Evolutionary conservation across 2,888 invertebrate genomes (phyloP).

Genomic region (Catocala fraxini): DNA sequence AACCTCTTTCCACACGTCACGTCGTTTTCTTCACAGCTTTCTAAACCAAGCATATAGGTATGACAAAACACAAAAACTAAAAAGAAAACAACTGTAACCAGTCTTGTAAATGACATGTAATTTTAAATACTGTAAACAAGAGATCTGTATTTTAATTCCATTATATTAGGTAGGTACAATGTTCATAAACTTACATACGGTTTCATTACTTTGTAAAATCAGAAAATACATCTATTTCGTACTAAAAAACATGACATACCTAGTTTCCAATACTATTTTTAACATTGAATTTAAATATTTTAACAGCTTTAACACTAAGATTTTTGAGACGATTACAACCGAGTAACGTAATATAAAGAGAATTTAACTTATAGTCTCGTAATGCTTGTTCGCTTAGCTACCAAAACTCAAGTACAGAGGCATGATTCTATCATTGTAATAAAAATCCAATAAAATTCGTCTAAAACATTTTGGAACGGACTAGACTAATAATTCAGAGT

Average conservation of each 20-base stretch:
- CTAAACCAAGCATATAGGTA: too few relatives aligned
- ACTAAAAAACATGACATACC: slow-evolving; percentile 34
- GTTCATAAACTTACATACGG: slow-evolving; percentile 54
- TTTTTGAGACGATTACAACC: slow-evolving; percentile 47
- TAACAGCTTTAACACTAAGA: slow-evolving; percentile 30
- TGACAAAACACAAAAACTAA: slow-evolving; percentile 48
- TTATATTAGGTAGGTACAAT: slow-evolving; percentile 67
- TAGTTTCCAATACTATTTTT: slow-evolving; percentile 20
- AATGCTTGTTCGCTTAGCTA: neutral
- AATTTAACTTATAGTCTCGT: slow-evolving; percentile 35
- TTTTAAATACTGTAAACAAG: slow-evolving; percentile 87
- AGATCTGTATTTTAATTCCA: slow-evolving; percentile 80
- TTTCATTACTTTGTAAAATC: slow-evolving; percentile 44
- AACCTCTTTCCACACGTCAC: too few relatives aligned
- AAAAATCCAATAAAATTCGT: too few relatives aligned
- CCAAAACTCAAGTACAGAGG: neutral
- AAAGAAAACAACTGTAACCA: slow-evolving; percentile 88
- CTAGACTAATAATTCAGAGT: neutral
- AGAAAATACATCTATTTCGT: slow-evolving; percentile 41
- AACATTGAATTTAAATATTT: slow-evolving; percentile 26
- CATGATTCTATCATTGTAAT: too few relatives aligned
- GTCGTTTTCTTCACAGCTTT: too few relatives aligned
- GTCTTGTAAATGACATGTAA: slow-evolving; percentile 87
- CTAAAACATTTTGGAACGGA: neutral
- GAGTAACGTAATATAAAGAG: slow-evolving; percentile 49